Evolutionary conservation across 2,888 invertebrate species (phyloP).

Genomic region (Diogma glabrata): DNA sequence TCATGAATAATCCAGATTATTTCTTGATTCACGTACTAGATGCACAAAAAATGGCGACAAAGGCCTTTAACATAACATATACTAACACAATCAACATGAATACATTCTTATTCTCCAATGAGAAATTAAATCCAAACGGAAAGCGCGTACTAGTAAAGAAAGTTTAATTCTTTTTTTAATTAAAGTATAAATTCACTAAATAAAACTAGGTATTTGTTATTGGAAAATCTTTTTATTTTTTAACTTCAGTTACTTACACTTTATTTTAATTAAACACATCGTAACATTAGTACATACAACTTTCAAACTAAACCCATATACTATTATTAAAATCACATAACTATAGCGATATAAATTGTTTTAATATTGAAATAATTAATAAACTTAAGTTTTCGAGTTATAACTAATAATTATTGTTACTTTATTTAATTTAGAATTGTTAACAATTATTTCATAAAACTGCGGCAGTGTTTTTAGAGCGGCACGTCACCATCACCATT

Average conservation of each 20-base stretch:
- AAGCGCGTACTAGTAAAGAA: background rate
- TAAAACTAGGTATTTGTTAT: constrained; percentile 3
- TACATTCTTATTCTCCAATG: constrained; percentile 4
- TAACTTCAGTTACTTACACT: constrained; percentile 7
- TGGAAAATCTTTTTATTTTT: constrained; percentile 4
- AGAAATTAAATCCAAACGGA: constrained; percentile 7
- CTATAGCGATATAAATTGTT: no score
- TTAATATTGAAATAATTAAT: no score
- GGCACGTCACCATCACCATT: constrained; percentile 7
- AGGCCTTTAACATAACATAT: constrained; percentile 6
- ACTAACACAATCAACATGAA: constrained; percentile 2
- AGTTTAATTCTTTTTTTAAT: background rate
- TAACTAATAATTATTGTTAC: no score
- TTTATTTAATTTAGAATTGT: background rate
- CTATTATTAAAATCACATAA: no score
- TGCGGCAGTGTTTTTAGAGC: constrained; percentile 6
- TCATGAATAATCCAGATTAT: constrained; percentile 6
- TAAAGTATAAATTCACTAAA: constrained; percentile 2
- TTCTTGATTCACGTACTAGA: constrained; percentile 3
- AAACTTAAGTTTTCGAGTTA: no score
- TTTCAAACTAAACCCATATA: no score
- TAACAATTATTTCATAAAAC: background rate
- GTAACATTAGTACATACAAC: background rate
- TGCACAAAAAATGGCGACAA: constrained; percentile 11
- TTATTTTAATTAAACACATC: constrained; percentile 5